Conservation (phyloP, 2,797 vertebrate genomes). For the Silurus lanzhouensis region DNA sequence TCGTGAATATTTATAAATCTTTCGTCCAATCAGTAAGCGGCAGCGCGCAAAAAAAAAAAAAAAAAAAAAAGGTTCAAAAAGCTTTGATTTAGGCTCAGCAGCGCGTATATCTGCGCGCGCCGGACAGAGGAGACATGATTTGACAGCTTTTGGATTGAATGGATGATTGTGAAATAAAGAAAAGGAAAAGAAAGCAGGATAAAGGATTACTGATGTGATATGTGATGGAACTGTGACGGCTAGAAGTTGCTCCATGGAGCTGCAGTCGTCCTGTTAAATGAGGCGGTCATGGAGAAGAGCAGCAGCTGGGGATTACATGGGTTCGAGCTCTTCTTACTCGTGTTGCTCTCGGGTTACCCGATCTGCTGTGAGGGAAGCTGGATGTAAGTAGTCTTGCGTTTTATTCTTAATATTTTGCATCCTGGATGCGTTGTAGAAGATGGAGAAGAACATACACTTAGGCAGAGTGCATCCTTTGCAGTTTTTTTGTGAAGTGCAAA, state of each 20-base stretch:
- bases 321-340: constrained; percentile 73
- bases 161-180: constrained; percentile 24
- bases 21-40: constrained; percentile 61
- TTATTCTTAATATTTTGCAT: neutral
- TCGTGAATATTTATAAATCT: constrained; percentile 54
- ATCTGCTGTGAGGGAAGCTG: constrained; percentile 79
- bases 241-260: constrained; percentile 55
- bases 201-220: constrained; percentile 44
- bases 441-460: neutral
- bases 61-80: constrained; percentile 14
- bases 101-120: constrained; percentile 41
- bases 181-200: neutral
- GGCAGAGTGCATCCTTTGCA: neutral
- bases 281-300: constrained; percentile 79
- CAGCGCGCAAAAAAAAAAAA: constrained; percentile 5
- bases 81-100: constrained; percentile 21
- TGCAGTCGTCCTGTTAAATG: constrained; percentile 62
- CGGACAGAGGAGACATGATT: constrained; percentile 4
- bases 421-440: neutral
- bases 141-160: constrained; percentile 28
- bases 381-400: constrained; percentile 82
- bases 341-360: constrained; percentile 76
- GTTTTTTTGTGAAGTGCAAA: neutral
- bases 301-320: constrained; percentile 69
- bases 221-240: constrained; percentile 36